A percentile compares a stretch with the other conserved stretches of the same genome.
Evolutionary conservation across 1,140 invertebrate species (phyloP).

Genomic region (Drepana arcuata): DNA sequence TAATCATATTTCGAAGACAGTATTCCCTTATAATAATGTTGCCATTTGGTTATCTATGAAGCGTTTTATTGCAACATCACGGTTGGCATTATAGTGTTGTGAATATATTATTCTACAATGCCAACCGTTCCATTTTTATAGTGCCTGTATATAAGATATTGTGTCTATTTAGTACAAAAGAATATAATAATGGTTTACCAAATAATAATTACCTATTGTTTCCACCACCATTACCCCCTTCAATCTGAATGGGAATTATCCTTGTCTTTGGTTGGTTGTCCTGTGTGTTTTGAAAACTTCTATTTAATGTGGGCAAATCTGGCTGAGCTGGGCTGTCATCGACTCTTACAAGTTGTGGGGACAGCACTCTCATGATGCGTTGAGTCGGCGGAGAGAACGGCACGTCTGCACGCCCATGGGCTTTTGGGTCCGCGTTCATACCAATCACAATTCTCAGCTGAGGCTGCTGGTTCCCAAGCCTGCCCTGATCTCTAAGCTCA

Average conservation of each 20-base stretch:
- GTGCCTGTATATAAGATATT: no score
- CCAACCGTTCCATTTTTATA: no score
- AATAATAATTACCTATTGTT: conserved; percentile 51
- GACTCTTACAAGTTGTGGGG: conserved; percentile 59
- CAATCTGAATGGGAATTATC: conserved; percentile 72
- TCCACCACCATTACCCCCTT: conserved; percentile 50
- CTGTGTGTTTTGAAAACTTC: conserved; percentile 38
- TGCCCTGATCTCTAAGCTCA: conserved; percentile 42
- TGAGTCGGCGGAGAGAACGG: conserved; percentile 60
- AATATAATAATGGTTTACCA: no score
- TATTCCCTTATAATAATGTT: no score
- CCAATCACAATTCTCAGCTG: conserved; percentile 65
- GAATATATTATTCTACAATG: no score
- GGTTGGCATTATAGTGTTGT: no score
- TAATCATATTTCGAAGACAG: no score
- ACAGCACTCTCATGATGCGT: conserved; percentile 63
- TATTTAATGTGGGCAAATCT: conserved; percentile 52
- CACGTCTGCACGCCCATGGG: conserved; percentile 19
- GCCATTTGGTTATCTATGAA: no score
- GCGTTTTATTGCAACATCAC: no score
- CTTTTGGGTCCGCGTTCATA: conserved; percentile 48
- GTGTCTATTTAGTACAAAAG: no score
- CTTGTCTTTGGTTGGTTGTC: conserved; percentile 61
- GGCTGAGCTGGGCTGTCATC: conserved; percentile 42
- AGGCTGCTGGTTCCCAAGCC: conserved; percentile 41